Conservation (phyloP, 92 coral and sea anemone genomes). For the Meandrina meandrites region DNA sequence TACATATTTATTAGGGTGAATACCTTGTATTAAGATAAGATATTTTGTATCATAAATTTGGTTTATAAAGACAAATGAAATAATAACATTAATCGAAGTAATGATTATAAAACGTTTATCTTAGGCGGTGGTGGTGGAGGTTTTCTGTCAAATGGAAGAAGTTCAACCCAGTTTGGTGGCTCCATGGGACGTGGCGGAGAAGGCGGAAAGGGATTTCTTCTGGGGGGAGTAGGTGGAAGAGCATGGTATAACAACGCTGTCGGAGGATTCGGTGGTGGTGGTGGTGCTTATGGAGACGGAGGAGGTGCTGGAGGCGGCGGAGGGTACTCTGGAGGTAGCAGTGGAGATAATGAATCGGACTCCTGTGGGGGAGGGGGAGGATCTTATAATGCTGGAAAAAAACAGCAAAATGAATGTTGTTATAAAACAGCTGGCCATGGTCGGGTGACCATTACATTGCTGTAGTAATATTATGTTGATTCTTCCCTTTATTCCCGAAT, state of each 20-base stretch:
- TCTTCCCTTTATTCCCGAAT: no score
- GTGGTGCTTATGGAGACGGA: neutral
- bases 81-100: no score
- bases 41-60: no score
- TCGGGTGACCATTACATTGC: neutral
- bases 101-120: no score
- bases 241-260: neutral
- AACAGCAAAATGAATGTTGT: neutral
- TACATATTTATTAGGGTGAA: no score
- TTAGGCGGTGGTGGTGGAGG: neutral
- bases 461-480: no score
- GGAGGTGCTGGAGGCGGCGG: slow-evolving; percentile 1
- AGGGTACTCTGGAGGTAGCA: neutral
- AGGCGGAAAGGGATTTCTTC: slow-evolving; percentile 17
- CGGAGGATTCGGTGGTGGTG: neutral
- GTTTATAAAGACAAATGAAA: no score
- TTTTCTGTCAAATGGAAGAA: slow-evolving; percentile 26
- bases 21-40: no score
- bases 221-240: neutral
- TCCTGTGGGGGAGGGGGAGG: slow-evolving; percentile 1
- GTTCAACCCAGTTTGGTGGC: slow-evolving; percentile 30
- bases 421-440: neutral
- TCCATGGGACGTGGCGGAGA: slow-evolving; percentile 38
- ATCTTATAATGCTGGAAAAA: neutral
- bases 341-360: neutral